Evolutionary conservation across 2,888 invertebrate species (phyloP).

Genomic region (Cybosia mesomella): DNA sequence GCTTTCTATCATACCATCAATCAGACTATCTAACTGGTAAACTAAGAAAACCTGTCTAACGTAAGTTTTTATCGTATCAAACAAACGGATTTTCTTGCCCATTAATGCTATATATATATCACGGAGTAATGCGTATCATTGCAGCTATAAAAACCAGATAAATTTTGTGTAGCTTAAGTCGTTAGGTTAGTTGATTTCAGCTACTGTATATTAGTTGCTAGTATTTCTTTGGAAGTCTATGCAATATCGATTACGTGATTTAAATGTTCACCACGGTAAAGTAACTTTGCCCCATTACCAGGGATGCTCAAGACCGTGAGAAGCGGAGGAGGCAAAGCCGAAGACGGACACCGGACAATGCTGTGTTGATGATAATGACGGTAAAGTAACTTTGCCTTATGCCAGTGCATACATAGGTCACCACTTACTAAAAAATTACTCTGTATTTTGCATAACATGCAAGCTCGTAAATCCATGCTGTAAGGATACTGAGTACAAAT

Average conservation of each 20-base stretch:
- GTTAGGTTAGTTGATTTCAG: not conserved
- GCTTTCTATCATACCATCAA: constrained; percentile 26
- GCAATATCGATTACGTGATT: not conserved
- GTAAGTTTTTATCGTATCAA: constrained; percentile 14
- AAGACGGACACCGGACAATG: not conserved
- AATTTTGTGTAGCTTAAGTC: not conserved
- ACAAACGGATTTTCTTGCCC: not conserved
- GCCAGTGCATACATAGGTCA: no score
- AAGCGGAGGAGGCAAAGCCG: not conserved
- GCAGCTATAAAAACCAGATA: not conserved
- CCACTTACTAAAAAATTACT: no score
- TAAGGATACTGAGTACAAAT: no score
- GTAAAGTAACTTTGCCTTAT: no score
- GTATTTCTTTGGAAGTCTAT: not conserved
- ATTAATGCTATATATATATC: constrained; percentile 1
- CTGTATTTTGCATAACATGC: no score
- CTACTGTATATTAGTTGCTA: not conserved
- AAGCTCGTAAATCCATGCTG: no score
- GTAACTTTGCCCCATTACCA: not conserved
- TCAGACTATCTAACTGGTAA: constrained; percentile 14
- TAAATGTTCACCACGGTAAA: not conserved
- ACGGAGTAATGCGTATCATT: not conserved
- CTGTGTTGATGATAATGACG: no score
- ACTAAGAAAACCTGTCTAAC: constrained; percentile 9
- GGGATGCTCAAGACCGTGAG: not conserved